Evolutionary conservation across 2,797 vertebrate species (phyloP).

Genomic region (Macrochelys suwanniensis): DNA sequence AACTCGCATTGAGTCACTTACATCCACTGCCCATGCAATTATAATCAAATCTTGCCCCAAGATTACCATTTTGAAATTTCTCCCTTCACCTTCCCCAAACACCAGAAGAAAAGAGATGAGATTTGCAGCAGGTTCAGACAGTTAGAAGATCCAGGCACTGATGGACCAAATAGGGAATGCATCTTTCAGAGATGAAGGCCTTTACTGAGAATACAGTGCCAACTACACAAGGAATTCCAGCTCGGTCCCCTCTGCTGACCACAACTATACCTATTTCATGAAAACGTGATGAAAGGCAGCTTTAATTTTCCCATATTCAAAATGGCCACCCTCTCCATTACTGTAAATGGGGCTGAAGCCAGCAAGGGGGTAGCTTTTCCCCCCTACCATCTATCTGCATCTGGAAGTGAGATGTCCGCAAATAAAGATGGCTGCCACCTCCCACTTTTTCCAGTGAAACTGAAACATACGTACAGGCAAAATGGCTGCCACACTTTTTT

Average conservation of each 20-base stretch:
- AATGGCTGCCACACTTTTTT: background rate
- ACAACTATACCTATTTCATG: background rate
- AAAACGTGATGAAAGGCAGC: background rate
- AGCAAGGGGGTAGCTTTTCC: background rate
- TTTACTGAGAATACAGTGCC: background rate
- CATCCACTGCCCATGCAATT: background rate
- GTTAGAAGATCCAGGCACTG: background rate
- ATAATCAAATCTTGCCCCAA: background rate
- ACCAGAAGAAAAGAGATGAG: background rate
- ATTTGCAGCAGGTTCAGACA: background rate
- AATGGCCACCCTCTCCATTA: background rate
- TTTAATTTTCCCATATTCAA: background rate
- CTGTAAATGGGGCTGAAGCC: background rate
- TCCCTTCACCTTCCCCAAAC: background rate
- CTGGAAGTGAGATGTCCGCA: background rate
- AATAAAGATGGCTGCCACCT: background rate
- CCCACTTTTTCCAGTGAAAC: background rate
- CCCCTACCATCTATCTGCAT: background rate
- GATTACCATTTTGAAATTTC: background rate
- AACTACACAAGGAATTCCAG: background rate
- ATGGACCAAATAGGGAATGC: background rate
- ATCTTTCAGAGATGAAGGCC: background rate
- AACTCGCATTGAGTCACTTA: background rate
- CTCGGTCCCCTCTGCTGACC: background rate
- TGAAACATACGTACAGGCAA: background rate